Conservation (phyloP, 2,888 invertebrate species). For the Leptopterna dolabrata region DNA sequence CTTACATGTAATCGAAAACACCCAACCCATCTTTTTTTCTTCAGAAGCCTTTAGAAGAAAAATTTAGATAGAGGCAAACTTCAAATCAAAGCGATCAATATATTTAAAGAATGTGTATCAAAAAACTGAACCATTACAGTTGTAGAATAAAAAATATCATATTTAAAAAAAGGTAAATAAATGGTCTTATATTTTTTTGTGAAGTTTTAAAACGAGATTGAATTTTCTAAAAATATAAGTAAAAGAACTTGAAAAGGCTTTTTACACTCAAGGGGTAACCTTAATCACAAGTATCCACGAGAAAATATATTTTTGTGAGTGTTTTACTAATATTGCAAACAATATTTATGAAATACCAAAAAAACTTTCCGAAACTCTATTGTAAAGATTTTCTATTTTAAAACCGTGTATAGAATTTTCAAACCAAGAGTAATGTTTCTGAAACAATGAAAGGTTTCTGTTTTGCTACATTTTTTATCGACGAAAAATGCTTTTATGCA, state of each 20-base stretch:
- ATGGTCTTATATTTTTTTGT: constrained; percentile 51
- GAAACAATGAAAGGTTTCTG: background rate
- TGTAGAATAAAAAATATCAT: constrained; percentile 35
- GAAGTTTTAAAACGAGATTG: constrained; percentile 28
- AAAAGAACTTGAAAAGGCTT: constrained; percentile 32
- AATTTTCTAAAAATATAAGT: constrained; percentile 43
- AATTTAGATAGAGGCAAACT: background rate
- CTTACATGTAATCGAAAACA: constrained; percentile 22
- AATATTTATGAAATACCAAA: constrained; percentile 18
- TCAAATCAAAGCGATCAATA: background rate
- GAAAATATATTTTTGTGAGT: constrained; percentile 49
- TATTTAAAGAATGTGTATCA: constrained; percentile 7
- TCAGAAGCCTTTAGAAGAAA: constrained; percentile 4
- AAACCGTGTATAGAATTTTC: constrained; percentile 24
- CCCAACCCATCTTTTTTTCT: constrained; percentile 39
- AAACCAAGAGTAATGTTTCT: background rate
- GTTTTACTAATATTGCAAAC: constrained; percentile 47
- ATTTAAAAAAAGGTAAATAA: background rate
- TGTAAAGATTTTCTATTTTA: constrained; percentile 39
- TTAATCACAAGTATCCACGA: constrained; percentile 39
- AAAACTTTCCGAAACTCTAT: constrained; percentile 6
- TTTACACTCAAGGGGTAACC: constrained; percentile 49
- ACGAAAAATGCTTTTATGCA: background rate
- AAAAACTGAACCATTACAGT: constrained; percentile 35
- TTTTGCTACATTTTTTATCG: constrained; percentile 34